Evolutionary conservation across 2,888 invertebrate species (phyloP).

Genomic region (Caenorhabditis drosophilae): DNA sequence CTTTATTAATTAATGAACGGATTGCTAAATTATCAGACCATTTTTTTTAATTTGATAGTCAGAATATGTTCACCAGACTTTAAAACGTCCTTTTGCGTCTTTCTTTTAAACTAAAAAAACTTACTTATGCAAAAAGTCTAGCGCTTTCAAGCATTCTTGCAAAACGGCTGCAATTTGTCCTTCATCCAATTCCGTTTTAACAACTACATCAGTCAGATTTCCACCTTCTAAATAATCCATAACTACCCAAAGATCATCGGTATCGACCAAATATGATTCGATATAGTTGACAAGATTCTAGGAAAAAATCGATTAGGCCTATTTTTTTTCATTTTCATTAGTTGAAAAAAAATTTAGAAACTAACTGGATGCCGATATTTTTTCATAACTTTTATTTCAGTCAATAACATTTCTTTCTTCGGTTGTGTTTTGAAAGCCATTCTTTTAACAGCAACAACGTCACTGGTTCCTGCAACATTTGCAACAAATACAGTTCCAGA

Average conservation of each 20-base stretch:
- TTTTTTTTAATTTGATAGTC: no score
- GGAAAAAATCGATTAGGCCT: slow-evolving; percentile 9
- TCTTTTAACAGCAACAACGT: slow-evolving; percentile 89
- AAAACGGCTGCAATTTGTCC: slow-evolving; percentile 94
- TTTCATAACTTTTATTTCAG: slow-evolving; percentile 87
- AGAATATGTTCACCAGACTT: no score
- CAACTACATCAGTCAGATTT: slow-evolving; percentile 85
- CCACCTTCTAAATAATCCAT: slow-evolving; percentile 93
- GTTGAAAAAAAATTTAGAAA: neutral
- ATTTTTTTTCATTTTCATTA: no score
- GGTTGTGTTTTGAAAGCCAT: slow-evolving; percentile 93
- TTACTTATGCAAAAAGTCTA: slow-evolving; percentile 81
- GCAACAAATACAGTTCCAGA: slow-evolving; percentile 68
- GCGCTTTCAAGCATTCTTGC: slow-evolving; percentile 83
- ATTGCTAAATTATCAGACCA: no score
- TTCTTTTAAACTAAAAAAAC: slow-evolving; percentile 4
- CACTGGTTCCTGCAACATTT: slow-evolving; percentile 39
- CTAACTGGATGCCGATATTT: slow-evolving; percentile 82
- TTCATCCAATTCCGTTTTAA: slow-evolving; percentile 82
- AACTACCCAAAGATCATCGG: slow-evolving; percentile 91
- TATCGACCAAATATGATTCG: slow-evolving; percentile 73
- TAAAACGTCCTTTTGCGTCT: no score
- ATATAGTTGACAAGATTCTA: slow-evolving; percentile 90
- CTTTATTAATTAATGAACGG: no score
- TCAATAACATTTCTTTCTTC: slow-evolving; percentile 91